phyloP scores from a whole-genome alignment of 1,140 invertebrate species.

The Eupeodes corollae region DNA sequence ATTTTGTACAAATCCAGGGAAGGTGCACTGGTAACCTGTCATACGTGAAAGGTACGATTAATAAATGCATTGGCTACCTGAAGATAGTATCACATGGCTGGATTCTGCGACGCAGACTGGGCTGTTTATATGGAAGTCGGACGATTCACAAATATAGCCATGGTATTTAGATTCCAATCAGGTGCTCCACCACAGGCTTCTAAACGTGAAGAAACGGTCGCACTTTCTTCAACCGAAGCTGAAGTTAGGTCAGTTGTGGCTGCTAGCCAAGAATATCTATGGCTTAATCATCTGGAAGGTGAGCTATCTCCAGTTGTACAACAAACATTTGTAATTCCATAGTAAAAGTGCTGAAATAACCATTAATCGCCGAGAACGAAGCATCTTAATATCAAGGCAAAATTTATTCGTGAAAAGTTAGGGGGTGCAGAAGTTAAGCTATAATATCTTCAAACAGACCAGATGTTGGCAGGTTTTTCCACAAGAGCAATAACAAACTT shows the following conservation, averaged over 20 bases:
- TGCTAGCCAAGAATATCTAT: slow-evolving; percentile 8
- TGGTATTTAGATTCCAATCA: slow-evolving; percentile 5
- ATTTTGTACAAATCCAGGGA: slow-evolving; percentile 14
- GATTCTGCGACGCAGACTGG: slow-evolving; percentile 36
- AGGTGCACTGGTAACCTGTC: slow-evolving; percentile 19
- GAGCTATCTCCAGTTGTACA: slow-evolving; percentile 29
- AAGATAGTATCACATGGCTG: slow-evolving; percentile 16
- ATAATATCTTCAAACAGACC: too few relatives aligned
- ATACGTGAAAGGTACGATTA: slow-evolving; percentile 31
- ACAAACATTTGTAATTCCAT: slow-evolving; percentile 14
- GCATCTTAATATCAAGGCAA: slow-evolving; percentile 21
- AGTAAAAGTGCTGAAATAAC: slow-evolving; percentile 19
- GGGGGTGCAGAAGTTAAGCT: too few relatives aligned
- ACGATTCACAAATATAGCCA: slow-evolving; percentile 17
- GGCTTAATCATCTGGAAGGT: too few relatives aligned
- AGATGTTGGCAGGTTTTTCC: too few relatives aligned
- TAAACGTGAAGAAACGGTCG: slow-evolving; percentile 9
- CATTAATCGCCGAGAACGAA: slow-evolving; percentile 17
- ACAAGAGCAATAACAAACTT: too few relatives aligned
- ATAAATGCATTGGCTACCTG: slow-evolving; percentile 19
- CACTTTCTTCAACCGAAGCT: slow-evolving; percentile 11
- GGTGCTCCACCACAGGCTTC: slow-evolving; percentile 5
- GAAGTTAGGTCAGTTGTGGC: slow-evolving; percentile 5
- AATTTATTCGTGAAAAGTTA: slow-evolving; percentile 15
- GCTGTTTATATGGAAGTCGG: slow-evolving; percentile 20